Base-by-base conservation (phyloP, 2,113 vertebrate genomes). In the Taxidea taxus region DNA sequence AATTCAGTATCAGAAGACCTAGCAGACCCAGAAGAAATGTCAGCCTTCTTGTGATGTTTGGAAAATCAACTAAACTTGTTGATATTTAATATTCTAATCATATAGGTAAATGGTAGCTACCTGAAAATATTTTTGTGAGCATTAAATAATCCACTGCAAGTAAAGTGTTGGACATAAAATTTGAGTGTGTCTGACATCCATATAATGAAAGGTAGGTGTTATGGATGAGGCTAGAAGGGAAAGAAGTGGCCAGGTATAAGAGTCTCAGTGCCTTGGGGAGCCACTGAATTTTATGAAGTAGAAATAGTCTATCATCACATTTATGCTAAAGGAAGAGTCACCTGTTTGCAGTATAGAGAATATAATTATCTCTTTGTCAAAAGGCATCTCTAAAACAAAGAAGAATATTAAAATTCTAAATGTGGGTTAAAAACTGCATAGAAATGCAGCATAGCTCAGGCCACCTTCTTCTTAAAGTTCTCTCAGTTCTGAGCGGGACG, bases 31-130 rank as follows among this genome's bases (percentile, higher is more conserved):
- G 31, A 66, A 90, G 20, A 84, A n/a, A 77, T 23, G 2, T 27
- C 29, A 37, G 2, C 14, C 89, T 44, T 74, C 47, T 85, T 66
- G 6, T 31, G 1, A 80, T 37, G 7, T 37, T 47, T 80, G 15
- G 18, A 58, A 95, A 51, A 39, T 86, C 16, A 91, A 42, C 14
- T 68, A 60, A 80, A 31, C 12, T 39, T 90, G 2, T n/a, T 85
- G 47, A 47, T 95, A 58, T 91, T 86, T 68, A 58, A 27, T 80
- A 80, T 39, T 14, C 49, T 86, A 31, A 56, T 56, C 12, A 91
- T 25, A 29, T 14, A 39, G 27, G 44, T 12, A 70, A 85, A 56
- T 25, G 25, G 39, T 60, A 42, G 20, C 34, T 70, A 47, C 49
- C 80, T 86, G 37, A 34, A 87, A 70, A 58, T 20, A 49, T 31